Base-by-base conservation (phyloP, 2,888 invertebrate genomes). In the Drosophila aldrichi region DNA sequence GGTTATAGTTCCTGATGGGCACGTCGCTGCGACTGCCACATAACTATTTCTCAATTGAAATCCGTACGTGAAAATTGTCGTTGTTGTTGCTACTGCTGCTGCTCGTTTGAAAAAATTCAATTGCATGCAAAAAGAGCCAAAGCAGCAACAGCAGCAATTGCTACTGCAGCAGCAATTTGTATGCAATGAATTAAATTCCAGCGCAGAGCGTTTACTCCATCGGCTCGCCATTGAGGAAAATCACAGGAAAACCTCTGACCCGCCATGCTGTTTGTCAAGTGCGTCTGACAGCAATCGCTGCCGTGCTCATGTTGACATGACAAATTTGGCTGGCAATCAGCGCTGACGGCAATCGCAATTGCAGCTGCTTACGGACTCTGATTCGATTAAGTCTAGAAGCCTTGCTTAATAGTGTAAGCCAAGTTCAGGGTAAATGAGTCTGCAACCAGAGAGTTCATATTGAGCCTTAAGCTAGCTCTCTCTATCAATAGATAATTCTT, bases 41-140 rank as follows among this genome's bases (percentile, higher is more conserved):
- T 36, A 77, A 72, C 84, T 84, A 87, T 85, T 89, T 88, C 82
- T 72, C 85, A 89, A 88, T 88, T 88, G 77, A 84, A 89, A 84
- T 79, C 82, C 79, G 72, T 89, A 79, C 82, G 79, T 69, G 70
- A 81, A 85, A 84, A 85, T 85, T 88, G 85, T 80, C 75, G 88
- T 68, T 72, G 73, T 46, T 34, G 29, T 46, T 63, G 81, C 63
- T 56, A 66, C 51, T 43, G 36, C n/a, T 22, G 22, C 49, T 38
- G 36, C 36, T 38, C 16, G 25, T 25, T 46, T 9, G 25, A 46
- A 46, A 25, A 25, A 48, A 46, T 44, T 16, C 46, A 25, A 46
- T 25, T 46, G 46, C 46, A 46, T 48, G 48, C 48, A 48, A 48
- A 48, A n/a, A 32, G 48, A 10, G 48, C 48, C 10, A 25, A n/a